Evolutionary conservation across 1,140 invertebrate species (phyloP), one percentile per base, ranked within the genome.

Genomic region (Macrotrachela quadricornifera): DNA sequence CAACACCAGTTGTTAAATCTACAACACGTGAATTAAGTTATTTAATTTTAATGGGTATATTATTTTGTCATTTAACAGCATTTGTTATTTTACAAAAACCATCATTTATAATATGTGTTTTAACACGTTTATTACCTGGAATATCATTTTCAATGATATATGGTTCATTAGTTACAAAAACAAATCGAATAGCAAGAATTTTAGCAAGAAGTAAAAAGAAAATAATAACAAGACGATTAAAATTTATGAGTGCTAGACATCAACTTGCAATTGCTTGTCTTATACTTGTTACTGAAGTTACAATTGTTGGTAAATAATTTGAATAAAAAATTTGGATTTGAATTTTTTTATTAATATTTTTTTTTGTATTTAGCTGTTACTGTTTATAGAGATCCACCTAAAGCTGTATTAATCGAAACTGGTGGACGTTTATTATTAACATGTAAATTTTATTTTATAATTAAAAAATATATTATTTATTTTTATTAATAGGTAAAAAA

Each of bases 111-210:
- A 75, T 77, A 0, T 87, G 83, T 64, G 75, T 77, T 14, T 58
- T 82, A 10, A 75, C 76, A 21, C 71, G 80, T 42, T 72, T 80
- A 40, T 66, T 82, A 56, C 81, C 81, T 0, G 80, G 80, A 6
- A 71, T 85, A 42, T 79, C 79, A 42, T 84, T 86, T 61, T 76
- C 81, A 0, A 79, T 85, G 67, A 83, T 85, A 56, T 86, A 85
- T 64, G 80, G 80, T 0, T 78, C 82, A 8, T 66, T 86, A 13
- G 73, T 85, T 3, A 85, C 82, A 4, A 84, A 85, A 72, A 86
- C 83, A 0, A 85, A 86, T 67, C 71, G 83, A 49, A 86, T 86
- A 40, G 81, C 82, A 0, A 65, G 83, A 16, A 85, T 85, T 59
- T 72, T 86, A 39, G 80, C 82, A 12, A 80, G 81, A 1, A 81